These are phyloP conservation scores for Chloroceryle amazona DNA, from an alignment of 2,797 vertebrate species.

Conservation along the genomic window DNA sequence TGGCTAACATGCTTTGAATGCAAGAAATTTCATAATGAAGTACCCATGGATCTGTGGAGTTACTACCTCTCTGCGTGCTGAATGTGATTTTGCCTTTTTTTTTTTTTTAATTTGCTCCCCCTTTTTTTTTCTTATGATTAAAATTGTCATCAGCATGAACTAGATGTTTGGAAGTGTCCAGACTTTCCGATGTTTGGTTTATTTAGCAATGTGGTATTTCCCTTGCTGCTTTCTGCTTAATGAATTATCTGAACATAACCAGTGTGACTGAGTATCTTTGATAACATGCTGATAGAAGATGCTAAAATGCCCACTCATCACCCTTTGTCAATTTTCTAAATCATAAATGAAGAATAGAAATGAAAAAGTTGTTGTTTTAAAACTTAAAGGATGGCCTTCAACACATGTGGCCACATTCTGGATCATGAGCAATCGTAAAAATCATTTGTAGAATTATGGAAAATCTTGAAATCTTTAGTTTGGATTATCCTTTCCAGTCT, in stretches of 20 bases:
- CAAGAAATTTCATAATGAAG: not conserved
- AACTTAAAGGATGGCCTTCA: not conserved
- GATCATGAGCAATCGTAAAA: not conserved
- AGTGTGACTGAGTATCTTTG: not conserved
- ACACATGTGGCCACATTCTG: not conserved
- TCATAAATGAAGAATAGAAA: not conserved
- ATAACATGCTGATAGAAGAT: not conserved
- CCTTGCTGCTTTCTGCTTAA: slow-evolving; percentile 5
- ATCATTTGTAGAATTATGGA: not conserved
- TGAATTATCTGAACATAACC: not conserved
- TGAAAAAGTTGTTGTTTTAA: not conserved
- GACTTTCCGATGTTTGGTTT: slow-evolving; percentile 3
- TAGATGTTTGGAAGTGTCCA: not conserved
- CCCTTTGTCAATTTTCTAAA: not conserved
- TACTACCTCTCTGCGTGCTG: not conserved
- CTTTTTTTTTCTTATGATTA: not conserved
- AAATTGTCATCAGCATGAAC: not conserved
- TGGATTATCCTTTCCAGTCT: not conserved
- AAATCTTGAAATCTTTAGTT: not conserved
- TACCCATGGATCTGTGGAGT: not conserved
- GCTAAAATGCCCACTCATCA: not conserved
- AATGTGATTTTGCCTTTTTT: not conserved
- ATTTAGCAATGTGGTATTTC: slow-evolving; percentile 23
- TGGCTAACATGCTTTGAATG: not conserved
- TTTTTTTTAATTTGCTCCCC: not conserved